Evolutionary conservation across 2,113 vertebrate species (phyloP).

Genomic region (Barbus barbus): DNA sequence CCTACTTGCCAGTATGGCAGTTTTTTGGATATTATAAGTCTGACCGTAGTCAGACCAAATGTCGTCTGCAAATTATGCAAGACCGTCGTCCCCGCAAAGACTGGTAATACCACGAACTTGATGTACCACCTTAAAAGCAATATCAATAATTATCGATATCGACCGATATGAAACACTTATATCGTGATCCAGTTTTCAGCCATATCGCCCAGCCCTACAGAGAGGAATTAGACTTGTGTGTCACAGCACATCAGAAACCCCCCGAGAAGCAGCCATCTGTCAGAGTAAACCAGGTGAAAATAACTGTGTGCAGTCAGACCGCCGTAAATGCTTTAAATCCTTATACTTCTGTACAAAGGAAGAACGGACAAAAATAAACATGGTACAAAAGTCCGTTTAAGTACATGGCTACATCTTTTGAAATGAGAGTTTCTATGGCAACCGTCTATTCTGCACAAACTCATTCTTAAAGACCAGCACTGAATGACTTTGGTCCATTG

Average conservation of each 20-base stretch:
- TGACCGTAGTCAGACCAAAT: too few relatives aligned
- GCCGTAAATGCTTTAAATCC: not conserved
- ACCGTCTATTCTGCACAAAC: constrained; percentile 14
- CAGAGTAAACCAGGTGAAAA: not conserved
- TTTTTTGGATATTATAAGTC: too few relatives aligned
- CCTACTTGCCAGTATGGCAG: too few relatives aligned
- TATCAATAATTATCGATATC: too few relatives aligned
- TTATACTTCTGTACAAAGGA: not conserved
- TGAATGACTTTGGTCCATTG: constrained; percentile 26
- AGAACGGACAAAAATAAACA: not conserved
- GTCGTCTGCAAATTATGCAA: too few relatives aligned
- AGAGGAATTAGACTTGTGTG: not conserved
- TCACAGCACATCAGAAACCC: not conserved
- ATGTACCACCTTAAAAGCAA: too few relatives aligned
- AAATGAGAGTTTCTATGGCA: constrained; percentile 36
- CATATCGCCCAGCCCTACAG: too few relatives aligned
- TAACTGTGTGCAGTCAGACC: not conserved
- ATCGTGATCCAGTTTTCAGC: too few relatives aligned
- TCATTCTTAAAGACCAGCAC: not conserved
- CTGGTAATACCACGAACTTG: too few relatives aligned
- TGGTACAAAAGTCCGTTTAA: constrained; percentile 5
- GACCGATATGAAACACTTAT: too few relatives aligned
- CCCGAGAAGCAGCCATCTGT: constrained; percentile 13
- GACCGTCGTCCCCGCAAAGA: too few relatives aligned
- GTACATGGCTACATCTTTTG: constrained; percentile 30